Evolutionary conservation across 2,113 vertebrate species (phyloP), one percentile per base, ranked within the genome.

Genomic region (Notarius lentiginosus): DNA sequence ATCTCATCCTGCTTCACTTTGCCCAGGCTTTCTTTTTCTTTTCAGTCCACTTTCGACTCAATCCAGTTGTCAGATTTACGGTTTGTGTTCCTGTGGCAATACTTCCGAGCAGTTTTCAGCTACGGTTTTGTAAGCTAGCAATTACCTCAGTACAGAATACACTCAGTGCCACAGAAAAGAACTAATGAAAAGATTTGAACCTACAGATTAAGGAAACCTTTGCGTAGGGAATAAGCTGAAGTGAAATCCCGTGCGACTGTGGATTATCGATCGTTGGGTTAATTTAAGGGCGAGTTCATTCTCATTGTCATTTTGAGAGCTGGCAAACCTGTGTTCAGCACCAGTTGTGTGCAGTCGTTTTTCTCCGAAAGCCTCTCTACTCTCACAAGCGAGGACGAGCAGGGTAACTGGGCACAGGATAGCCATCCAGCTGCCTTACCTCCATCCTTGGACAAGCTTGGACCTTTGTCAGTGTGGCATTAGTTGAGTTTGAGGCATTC

Each of bases 261-360:
- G 55, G 34, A 61, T 49, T 75, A 24, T 30, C 14, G 14, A 9
- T 73, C 82, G 61, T 84, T 27, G 11, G 53, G 66, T 34, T 87
- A n/a, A 60, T 79, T 58, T 27, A 60, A 22, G 24, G 9, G 53
- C 20, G 10, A 86, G 63, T 27, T 60, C 89, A 63, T 92, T 92
- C 84, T 94, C 91, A 92, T 93, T 93, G 93, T 94, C 92, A 94
- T 94, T 93, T 94, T 95, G 88, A 92, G 92, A 90, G 87, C 89
- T 86, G 83, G 87, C 76, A 34, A 68, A 84, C 53, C 14, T 34
- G 79, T 70, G 47, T 76, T 83, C 34, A 49, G 55, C 8, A 68
- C 66, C 12, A 77, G 81, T 76, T 87, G 30, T 22, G 34, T 84
- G 49, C 58, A 77, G 51, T 77, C 22, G 30, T 12, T 84, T 41